Evolutionary conservation across 2,888 invertebrate genomes (phyloP).

Genomic region (Xanthostigma xanthostigma): DNA sequence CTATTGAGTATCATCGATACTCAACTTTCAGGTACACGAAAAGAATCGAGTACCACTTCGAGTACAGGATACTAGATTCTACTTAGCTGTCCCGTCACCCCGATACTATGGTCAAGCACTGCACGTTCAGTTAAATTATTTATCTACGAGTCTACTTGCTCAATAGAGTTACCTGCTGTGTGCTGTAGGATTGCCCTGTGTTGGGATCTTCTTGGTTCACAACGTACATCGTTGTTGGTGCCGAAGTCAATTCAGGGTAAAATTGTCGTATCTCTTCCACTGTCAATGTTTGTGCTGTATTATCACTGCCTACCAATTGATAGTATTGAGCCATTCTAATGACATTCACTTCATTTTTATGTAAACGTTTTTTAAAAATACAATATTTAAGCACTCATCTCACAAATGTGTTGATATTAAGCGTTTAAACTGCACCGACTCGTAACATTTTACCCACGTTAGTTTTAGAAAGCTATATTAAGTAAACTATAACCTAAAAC

Average conservation of each 20-base stretch:
- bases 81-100: too few relatives aligned
- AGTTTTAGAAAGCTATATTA: too few relatives aligned
- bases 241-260: slow-evolving; percentile 41
- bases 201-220: slow-evolving; percentile 1
- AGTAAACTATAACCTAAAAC: too few relatives aligned
- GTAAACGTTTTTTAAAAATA: neutral
- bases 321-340: slow-evolving; percentile 54
- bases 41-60: too few relatives aligned
- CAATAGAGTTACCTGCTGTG: neutral
- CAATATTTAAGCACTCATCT: neutral
- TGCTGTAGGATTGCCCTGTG: neutral
- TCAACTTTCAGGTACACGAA: too few relatives aligned
- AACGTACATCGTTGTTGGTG: slow-evolving; percentile 1
- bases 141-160: too few relatives aligned
- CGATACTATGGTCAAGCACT: too few relatives aligned
- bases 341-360: slow-evolving; percentile 8
- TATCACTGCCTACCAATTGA: slow-evolving; percentile 42
- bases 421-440: neutral
- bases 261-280: slow-evolving; percentile 47
- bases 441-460: too few relatives aligned
- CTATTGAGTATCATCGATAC: too few relatives aligned
- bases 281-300: slow-evolving; percentile 36
- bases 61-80: too few relatives aligned
- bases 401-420: neutral
- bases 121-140: too few relatives aligned